Evolutionary conservation across 2,888 invertebrate genomes (phyloP).

Genomic region (Melanostoma scalare): DNA sequence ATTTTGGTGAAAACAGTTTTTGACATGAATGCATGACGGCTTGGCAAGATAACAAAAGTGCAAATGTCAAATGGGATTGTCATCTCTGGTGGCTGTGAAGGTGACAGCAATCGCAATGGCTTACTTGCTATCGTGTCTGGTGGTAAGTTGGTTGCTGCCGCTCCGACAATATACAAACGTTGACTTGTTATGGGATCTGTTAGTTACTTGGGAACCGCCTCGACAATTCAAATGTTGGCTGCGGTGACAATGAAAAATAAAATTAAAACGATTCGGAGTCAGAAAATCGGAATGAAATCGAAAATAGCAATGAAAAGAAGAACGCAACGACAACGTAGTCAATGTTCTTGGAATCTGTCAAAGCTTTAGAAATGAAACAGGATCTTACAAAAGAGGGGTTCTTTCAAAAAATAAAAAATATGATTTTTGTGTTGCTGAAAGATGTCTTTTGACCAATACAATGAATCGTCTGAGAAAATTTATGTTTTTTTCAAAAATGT

Average conservation of each 20-base stretch:
- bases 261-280: slow-evolving; percentile 16
- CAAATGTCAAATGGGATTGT: slow-evolving; percentile 68
- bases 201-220: too few species aligned
- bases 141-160: slow-evolving; percentile 44
- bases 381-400: slow-evolving; percentile 1
- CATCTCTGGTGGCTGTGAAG: slow-evolving; percentile 57
- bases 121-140: slow-evolving; percentile 58
- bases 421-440: too few species aligned
- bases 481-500: too few species aligned
- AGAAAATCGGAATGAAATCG: slow-evolving; percentile 39
- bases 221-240: background rate
- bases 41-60: slow-evolving; percentile 70
- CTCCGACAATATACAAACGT: background rate
- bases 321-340: slow-evolving; percentile 56
- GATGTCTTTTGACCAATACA: too few species aligned
- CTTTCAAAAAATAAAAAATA: background rate
- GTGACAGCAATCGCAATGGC: slow-evolving; percentile 65
- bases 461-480: too few species aligned
- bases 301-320: slow-evolving; percentile 23
- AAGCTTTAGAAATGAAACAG: slow-evolving; percentile 43
- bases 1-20: slow-evolving; percentile 55
- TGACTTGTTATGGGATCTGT: too few species aligned
- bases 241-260: slow-evolving; percentile 27
- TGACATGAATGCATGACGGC: slow-evolving; percentile 67
- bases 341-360: slow-evolving; percentile 51